Evolutionary conservation across 2,113 vertebrate genomes (phyloP).

Genomic region (Takifugu flavidus): DNA sequence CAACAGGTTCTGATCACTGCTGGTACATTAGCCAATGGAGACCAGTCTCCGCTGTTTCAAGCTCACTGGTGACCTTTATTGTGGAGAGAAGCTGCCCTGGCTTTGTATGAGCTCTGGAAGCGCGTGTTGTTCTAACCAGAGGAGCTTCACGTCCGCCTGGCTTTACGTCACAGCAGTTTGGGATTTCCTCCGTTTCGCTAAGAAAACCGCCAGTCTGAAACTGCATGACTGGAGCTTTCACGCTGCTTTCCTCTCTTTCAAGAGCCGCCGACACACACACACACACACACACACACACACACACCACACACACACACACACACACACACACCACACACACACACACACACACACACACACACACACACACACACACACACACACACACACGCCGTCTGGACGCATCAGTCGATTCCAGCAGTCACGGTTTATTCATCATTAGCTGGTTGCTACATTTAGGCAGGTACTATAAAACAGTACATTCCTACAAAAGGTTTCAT

Average conservation of each 20-base stretch:
- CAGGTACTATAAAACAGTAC: slow-evolving; percentile 81
- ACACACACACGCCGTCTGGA: too few relatives aligned
- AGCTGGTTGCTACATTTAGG: slow-evolving; percentile 67
- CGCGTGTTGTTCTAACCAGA: slow-evolving; percentile 45
- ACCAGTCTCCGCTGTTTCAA: too few relatives aligned
- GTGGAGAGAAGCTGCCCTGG: neutral
- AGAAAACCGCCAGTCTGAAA: slow-evolving; percentile 19
- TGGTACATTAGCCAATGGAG: too few relatives aligned
- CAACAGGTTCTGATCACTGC: too few relatives aligned
- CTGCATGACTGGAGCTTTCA: neutral
- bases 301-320: too few relatives aligned
- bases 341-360: too few relatives aligned
- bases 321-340: too few relatives aligned
- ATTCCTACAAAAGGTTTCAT: slow-evolving; percentile 55
- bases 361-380: too few relatives aligned
- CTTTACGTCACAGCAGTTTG: slow-evolving; percentile 9
- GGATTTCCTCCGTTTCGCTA: slow-evolving; percentile 4
- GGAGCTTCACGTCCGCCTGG: slow-evolving; percentile 29
- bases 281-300: too few relatives aligned
- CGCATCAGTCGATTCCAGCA: neutral
- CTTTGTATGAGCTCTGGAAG: slow-evolving; percentile 17
- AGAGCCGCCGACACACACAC: too few relatives aligned
- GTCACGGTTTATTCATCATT: slow-evolving; percentile 26
- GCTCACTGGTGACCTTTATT: too few relatives aligned
- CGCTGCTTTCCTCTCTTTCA: neutral